These are phyloP conservation scores for Enhydra lutris DNA, from an alignment of 2,113 vertebrate genomes.

Conservation along the genomic window DNA sequence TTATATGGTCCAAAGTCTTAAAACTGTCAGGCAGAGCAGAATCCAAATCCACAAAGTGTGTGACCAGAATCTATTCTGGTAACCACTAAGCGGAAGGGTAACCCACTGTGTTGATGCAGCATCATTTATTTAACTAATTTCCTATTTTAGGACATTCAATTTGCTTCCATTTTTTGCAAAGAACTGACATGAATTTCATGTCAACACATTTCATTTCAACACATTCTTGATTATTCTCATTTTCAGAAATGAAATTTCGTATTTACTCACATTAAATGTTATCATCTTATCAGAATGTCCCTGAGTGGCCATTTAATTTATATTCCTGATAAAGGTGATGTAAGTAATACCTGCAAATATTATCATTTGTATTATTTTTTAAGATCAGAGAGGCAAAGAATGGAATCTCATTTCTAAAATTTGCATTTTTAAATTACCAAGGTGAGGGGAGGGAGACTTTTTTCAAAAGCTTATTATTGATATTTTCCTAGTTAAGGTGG, in stretches of 20 bases:
- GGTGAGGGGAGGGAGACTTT: neutral
- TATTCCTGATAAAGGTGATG: neutral
- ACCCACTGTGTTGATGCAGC: neutral
- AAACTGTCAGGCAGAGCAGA: neutral
- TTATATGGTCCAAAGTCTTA: neutral
- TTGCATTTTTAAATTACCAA: neutral
- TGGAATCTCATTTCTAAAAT: neutral
- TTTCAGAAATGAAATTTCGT: neutral
- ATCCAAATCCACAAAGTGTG: neutral
- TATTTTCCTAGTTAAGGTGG: neutral
- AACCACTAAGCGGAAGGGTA: neutral
- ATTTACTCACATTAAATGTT: neutral
- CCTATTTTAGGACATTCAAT: conserved; percentile 27
- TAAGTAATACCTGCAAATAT: neutral
- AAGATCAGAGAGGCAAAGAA: neutral
- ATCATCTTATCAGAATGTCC: neutral
- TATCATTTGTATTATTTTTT: neutral
- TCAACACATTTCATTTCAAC: conserved; percentile 5
- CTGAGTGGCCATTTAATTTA: neutral
- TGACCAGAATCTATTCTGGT: neutral
- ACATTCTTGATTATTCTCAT: conserved; percentile 27
- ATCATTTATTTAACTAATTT: neutral
- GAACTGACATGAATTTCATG: conserved; percentile 3
- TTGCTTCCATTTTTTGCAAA: conserved; percentile 37
- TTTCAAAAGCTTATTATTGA: neutral